phyloP scores from a whole-genome alignment of 2,888 invertebrate genomes.

The Petrolisthes cinctipes region DNA sequence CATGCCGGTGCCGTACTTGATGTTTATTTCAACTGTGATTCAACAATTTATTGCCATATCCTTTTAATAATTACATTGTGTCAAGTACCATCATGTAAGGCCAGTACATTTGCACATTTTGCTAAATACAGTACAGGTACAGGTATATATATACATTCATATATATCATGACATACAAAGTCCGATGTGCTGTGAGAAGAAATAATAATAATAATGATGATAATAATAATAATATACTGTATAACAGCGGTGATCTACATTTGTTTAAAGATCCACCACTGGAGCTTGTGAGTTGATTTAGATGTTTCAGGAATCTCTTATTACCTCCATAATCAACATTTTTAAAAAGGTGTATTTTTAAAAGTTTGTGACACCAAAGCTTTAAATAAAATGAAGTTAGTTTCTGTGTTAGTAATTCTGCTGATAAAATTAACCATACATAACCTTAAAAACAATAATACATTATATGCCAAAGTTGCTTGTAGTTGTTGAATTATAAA shows the following conservation, averaged over 20 bases:
- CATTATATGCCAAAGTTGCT: slow-evolving; percentile 6
- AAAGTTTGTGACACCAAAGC: not conserved
- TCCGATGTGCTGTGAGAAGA: slow-evolving; percentile 13
- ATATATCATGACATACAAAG: slow-evolving; percentile 10
- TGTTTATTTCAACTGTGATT: slow-evolving; percentile 37
- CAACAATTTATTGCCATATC: slow-evolving; percentile 37
- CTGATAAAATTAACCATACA: not conserved
- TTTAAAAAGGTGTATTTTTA: not conserved
- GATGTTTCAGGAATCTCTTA: slow-evolving; percentile 24
- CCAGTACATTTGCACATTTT: slow-evolving; percentile 49
- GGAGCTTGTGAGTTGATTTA: slow-evolving; percentile 20
- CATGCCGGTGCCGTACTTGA: not conserved
- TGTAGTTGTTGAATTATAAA: not conserved
- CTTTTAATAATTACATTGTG: slow-evolving; percentile 9
- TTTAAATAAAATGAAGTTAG: not conserved
- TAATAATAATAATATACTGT: too few species aligned
- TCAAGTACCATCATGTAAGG: slow-evolving; percentile 47
- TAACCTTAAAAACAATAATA: not conserved
- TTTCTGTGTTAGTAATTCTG: not conserved
- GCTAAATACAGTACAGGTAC: slow-evolving; percentile 22
- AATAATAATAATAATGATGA: not conserved
- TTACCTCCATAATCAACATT: slow-evolving; percentile 8
- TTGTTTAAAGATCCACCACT: slow-evolving; percentile 57
- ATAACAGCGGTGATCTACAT: slow-evolving; percentile 48
- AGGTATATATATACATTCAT: not conserved